Evolutionary conservation across 2,888 invertebrate genomes (phyloP), one percentile per base, ranked within the genome.

Genomic region (Pyrochroa serraticornis): DNA sequence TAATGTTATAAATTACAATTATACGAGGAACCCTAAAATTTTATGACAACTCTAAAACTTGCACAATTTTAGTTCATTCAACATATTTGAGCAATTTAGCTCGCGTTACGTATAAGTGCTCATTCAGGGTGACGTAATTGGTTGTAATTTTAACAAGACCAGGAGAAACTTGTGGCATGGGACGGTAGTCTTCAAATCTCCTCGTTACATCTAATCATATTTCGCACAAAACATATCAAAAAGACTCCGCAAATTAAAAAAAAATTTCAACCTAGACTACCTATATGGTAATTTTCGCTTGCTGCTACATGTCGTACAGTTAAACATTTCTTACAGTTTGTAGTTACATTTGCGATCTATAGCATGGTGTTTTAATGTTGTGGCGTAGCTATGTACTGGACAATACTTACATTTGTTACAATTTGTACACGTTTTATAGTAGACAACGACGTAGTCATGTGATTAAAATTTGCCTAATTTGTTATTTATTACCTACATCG

Each of bases 381-480:
- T 63, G 58, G 54, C 41, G 59, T 63, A 65, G 60, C 49, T 55
- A 59, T 63, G 60, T 67, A 67, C 54, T 61, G 60, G 67, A 68
- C 66, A 68, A 68, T 68, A 22, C 22, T 22, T 22, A 66, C 63
- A 62, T 64, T 65, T 54, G 61, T 64, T 62, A 65, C 55, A 51
- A 52, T 59, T 65, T 53, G 30, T 45, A 60, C 51, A 53, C 57
- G 43, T 47, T 53, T 55, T 39, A 53, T 65, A 45, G 53, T 67
- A 64, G 60, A 66, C 65, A 67, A 67, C 67, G 65, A 67, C 57
- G 58, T 65, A 63, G 62, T 58, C 58, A 50, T 61, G 65, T 67
- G 65, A 65, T 65, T 63, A 58, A 60, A 58, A 52, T 54, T 13
- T 61, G 61, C 61, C 61, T 61, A 61, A 61, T 61, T 54, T 61